Evolutionary conservation across 2,888 invertebrate genomes (phyloP), one percentile per base, ranked within the genome.

Genomic region (Adelognathus sp.): DNA sequence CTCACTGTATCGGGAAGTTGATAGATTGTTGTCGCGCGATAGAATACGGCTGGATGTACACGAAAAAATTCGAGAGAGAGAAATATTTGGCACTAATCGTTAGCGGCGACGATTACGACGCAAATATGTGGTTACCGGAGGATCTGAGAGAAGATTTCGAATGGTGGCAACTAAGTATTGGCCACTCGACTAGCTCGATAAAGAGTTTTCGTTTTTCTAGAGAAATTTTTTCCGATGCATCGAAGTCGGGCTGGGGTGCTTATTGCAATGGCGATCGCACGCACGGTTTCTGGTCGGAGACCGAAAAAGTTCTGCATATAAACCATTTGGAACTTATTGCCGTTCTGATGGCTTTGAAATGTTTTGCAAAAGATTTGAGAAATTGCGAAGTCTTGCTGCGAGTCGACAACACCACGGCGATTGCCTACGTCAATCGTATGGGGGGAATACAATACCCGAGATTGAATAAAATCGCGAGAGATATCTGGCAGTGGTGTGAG

Each of bases 401-500:
- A 56, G 56, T 77, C 6, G 66, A 77, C 33, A 77, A 77, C 33
- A 64, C 64, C 7, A 77, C 76, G 5, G 72, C 72, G 5, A 72
- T 66, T 2, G 63, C 66, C 6, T 76, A 76, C 41, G 31, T 72
- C 21, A 60, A 61, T 18, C n/a, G 21, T 4, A 52, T n/a, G 31
- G 70, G 60, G 1, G 70, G 50, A 2, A 61, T 58, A n/a, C 50
- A 50, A 31, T 50, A 33, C n/a, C 21, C 31, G 6, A 31, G 21
- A 5, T 18, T 64, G 0, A 50, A 9, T 33, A 7, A 21, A 2
- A 14, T 50, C 3, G 14, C 63, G 0, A 64, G 41, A 29, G 54
- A 69, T 6, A 70, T 78, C 36, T 84, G 82, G 80, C 60, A 80
- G 21, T 84, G 79, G 80, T 82, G 79, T n/a, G 80, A 84, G 46